phyloP scores from a whole-genome alignment of 2,888 invertebrate species.

The Chrysolina americana region DNA sequence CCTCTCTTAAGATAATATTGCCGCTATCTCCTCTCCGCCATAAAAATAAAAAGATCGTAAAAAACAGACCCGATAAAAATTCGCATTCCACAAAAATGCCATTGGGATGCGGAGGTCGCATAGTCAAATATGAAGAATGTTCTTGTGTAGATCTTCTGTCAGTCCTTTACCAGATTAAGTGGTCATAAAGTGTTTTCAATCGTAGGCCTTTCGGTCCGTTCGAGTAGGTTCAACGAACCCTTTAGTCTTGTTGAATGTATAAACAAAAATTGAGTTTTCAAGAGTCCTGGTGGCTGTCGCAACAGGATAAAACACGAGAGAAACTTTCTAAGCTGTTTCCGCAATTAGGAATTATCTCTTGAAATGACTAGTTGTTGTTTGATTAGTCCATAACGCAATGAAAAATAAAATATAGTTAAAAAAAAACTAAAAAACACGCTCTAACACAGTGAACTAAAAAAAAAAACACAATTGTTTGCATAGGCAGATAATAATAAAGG shows the following conservation, averaged over 20 bases:
- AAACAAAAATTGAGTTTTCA: background rate
- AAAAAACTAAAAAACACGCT: too few relatives aligned
- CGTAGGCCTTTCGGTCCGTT: background rate
- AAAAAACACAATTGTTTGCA: too few relatives aligned
- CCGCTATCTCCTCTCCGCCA: background rate
- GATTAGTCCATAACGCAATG: too few relatives aligned
- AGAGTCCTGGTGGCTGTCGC: too few relatives aligned
- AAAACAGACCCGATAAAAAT: slow-evolving; percentile 20
- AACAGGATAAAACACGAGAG: too few relatives aligned
- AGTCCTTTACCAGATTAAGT: slow-evolving; percentile 7
- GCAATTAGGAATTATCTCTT: too few relatives aligned
- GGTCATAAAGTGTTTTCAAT: slow-evolving; percentile 20
- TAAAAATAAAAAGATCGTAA: slow-evolving; percentile 17
- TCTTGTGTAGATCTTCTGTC: background rate
- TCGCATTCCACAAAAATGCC: slow-evolving; percentile 12
- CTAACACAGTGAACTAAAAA: too few relatives aligned
- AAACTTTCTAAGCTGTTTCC: too few relatives aligned
- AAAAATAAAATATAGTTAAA: too few relatives aligned
- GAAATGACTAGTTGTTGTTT: too few relatives aligned
- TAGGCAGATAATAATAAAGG: too few relatives aligned
- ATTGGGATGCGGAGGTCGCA: slow-evolving; percentile 6
- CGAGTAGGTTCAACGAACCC: background rate
- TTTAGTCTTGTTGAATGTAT: background rate
- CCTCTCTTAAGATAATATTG: background rate
- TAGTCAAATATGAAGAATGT: slow-evolving; percentile 13